These are phyloP conservation scores for Arge pagana DNA, from an alignment of 2,888 invertebrate species.

Conservation along the genomic window DNA sequence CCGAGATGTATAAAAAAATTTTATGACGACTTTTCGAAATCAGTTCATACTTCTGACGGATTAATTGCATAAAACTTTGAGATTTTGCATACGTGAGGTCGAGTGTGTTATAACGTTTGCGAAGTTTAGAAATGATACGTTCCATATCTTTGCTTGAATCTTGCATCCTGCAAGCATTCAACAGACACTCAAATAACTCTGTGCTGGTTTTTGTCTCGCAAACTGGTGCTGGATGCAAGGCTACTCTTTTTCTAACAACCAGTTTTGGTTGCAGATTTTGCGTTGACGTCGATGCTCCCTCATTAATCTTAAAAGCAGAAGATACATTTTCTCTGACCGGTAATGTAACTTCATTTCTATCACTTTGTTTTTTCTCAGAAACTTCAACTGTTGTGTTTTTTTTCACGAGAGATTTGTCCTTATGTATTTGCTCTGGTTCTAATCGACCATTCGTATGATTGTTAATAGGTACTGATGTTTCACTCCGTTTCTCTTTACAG, in stretches of 20 bases:
- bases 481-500: no score
- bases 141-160: conserved; percentile 39
- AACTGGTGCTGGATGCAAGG: conserved; percentile 31
- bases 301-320: conserved; percentile 2
- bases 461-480: no score
- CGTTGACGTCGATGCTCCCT: conserved; percentile 3
- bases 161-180: conserved; percentile 41
- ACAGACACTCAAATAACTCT: conserved; percentile 44
- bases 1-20: conserved; percentile 36
- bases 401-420: no score
- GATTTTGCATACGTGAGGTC: conserved; percentile 34
- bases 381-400: no score
- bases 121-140: conserved; percentile 41
- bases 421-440: no score
- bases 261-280: conserved; percentile 36
- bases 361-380: no score
- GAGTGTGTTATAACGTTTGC: conserved; percentile 42
- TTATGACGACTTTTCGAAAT: conserved; percentile 28
- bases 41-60: conserved; percentile 37
- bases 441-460: no score
- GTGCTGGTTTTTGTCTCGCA: background rate
- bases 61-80: conserved; percentile 34
- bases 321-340: no score
- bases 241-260: conserved; percentile 36
- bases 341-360: no score